Evolutionary conservation across 2,113 vertebrate species (phyloP), one percentile per base, ranked within the genome.

Genomic region (Erythrocercus mccallii): DNA sequence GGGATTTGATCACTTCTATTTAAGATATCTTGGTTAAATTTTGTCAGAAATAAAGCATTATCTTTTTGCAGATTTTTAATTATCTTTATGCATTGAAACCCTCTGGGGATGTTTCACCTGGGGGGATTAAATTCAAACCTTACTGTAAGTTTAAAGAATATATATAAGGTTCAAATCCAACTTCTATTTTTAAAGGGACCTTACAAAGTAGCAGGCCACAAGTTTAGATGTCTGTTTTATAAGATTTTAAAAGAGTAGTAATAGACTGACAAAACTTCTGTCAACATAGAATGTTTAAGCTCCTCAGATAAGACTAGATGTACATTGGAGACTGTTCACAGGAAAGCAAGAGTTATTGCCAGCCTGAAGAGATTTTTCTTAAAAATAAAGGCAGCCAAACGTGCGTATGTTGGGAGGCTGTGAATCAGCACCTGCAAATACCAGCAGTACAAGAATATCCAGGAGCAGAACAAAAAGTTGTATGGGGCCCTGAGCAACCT

Each of bases 401-500:
- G 0, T 64, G 27, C 1, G 0, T 31, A 9, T 47, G 28, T 74
- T 76, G 40, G 18, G 65, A 91, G 77, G 65, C 53, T 78, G 42
- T 85, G 91, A 92, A 69, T 87, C 86, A 85, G 61, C 57, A 89
- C 86, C 86, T 94, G 89, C 66, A 79, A 81, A 79, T 81, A 79
- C 38, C 91, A 74, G 37, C 25, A 15, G 48, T 48, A 48, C 1
- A 6, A 81, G 81, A 86, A 84, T 78, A 90, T 51, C 33, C 33
- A 42, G 70, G 48, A 54, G 42, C 16, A 14, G 58, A 76, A 88
- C 57, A 92, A 86, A 82, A 90, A 31, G 30, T 42, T 90, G 18
- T 15, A 54, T 54, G 40, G 48, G 62, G 27, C 40, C 22, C 56
- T 56, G 22, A 70, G 62, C 71, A 83, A 48, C 56, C 35, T 83